Conservation (phyloP, 1,140 invertebrate species). For the Brachionus paranguensis region DNA sequence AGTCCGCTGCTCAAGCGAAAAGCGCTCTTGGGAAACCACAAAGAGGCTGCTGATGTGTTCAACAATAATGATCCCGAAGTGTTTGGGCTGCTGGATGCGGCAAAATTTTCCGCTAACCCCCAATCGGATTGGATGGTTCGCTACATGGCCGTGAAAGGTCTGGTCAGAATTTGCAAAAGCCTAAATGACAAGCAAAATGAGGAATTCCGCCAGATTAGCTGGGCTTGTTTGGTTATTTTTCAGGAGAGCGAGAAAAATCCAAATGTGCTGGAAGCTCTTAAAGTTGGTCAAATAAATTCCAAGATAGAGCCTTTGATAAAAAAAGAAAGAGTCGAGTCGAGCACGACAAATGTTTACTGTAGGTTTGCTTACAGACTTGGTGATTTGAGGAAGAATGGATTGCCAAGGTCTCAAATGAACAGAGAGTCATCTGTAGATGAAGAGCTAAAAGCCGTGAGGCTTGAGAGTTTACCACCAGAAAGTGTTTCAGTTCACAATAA, state of each 20-base stretch:
- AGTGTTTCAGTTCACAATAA: background rate
- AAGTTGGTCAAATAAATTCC: slow-evolving; percentile 51
- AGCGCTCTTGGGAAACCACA: background rate
- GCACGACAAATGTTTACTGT: background rate
- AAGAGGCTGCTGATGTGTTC: background rate
- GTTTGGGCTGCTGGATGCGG: background rate
- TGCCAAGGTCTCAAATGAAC: background rate
- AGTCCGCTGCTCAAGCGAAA: background rate
- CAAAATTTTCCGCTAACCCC: background rate
- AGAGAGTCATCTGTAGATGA: background rate
- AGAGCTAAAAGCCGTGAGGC: background rate
- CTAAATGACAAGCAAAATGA: slow-evolving; percentile 44
- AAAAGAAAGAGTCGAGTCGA: background rate
- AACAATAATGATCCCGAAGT: background rate
- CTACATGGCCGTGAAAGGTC: slow-evolving; percentile 51
- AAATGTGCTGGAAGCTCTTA: slow-evolving; percentile 52
- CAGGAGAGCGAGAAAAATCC: slow-evolving; percentile 49
- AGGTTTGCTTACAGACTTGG: background rate
- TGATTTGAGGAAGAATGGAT: background rate
- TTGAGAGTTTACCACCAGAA: background rate
- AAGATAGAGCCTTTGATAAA: background rate
- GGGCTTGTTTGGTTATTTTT: slow-evolving; percentile 49
- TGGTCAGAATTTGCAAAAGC: slow-evolving; percentile 50
- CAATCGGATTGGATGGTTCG: slow-evolving; percentile 48
- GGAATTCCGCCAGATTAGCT: slow-evolving; percentile 49